Evolutionary conservation across 2,888 invertebrate species (phyloP).

Genomic region (Acrobasis suavella): DNA sequence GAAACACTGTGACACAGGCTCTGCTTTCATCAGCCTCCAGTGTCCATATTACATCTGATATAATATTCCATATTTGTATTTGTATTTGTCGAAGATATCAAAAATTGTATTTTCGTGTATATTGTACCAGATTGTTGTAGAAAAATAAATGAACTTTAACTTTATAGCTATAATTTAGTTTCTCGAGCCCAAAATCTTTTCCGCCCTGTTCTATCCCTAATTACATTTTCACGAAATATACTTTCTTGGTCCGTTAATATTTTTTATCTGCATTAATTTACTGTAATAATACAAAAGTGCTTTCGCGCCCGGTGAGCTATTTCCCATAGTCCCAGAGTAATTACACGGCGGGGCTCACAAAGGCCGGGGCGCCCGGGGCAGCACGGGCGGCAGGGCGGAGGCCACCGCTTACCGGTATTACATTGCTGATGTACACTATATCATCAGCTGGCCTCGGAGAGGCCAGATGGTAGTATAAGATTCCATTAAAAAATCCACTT

Average conservation of each 20-base stretch:
- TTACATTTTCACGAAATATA: constrained; percentile 23
- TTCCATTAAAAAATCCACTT: no score
- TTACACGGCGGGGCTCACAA: constrained; percentile 70
- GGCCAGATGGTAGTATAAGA: background rate
- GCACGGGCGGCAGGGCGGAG: constrained; percentile 36
- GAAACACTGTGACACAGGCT: no score
- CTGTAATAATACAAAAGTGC: constrained; percentile 66
- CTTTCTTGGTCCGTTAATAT: constrained; percentile 29
- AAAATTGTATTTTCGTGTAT: no score
- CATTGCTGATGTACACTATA: constrained; percentile 38
- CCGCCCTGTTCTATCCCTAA: constrained; percentile 14
- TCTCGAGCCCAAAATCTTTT: constrained; percentile 18
- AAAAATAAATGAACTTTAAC: no score
- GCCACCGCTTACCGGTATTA: constrained; percentile 41
- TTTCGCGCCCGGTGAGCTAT: constrained; percentile 66
- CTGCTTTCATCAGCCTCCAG: no score
- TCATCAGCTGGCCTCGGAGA: background rate
- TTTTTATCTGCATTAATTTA: constrained; percentile 62
- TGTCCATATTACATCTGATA: no score
- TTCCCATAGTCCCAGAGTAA: constrained; percentile 78
- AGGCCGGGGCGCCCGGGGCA: constrained; percentile 54
- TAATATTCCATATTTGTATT: no score
- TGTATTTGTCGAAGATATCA: no score
- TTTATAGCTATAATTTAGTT: constrained; percentile 20
- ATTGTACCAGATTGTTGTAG: background rate